A percentile compares a stretch with the other conserved stretches of the same genome.
Evolutionary conservation across 2,797 vertebrate genomes (phyloP).

Genomic region (Phoxinus dragarum): DNA sequence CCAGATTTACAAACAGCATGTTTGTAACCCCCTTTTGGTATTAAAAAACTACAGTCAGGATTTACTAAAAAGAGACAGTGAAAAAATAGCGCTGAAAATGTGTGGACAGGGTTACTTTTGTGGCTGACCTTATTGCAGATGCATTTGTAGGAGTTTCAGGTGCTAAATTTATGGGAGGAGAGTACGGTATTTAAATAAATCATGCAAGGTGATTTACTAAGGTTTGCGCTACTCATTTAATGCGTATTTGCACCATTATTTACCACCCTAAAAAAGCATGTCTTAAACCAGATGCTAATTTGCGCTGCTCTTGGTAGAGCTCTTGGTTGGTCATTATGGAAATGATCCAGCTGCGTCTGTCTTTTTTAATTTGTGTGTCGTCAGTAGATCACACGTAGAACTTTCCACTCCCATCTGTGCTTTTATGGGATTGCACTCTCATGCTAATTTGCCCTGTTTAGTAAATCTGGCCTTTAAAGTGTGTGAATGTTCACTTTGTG

Average conservation of each 20-base stretch:
- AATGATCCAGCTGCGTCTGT: not conserved
- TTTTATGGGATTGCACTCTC: not conserved
- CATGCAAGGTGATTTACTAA: not conserved
- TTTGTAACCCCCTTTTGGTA: not conserved
- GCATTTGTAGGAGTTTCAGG: no score
- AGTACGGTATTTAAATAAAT: not conserved
- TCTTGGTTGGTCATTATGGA: not conserved
- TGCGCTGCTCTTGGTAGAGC: not conserved
- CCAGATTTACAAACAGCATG: no score
- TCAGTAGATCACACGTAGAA: not conserved
- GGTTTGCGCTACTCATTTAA: not conserved
- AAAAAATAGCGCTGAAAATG: not conserved
- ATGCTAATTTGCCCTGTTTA: not conserved
- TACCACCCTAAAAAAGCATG: not conserved
- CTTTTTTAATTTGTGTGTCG: not conserved
- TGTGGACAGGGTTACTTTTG: no score
- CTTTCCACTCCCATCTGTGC: not conserved
- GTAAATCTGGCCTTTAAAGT: not conserved
- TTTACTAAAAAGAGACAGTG: not conserved
- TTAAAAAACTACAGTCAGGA: not conserved
- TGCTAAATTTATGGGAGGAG: not conserved
- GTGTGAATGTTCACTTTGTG: slow-evolving; percentile 38
- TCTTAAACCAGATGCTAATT: not conserved
- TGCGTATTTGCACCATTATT: not conserved
- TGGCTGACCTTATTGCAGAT: not conserved